A percentile compares a stretch with the other conserved stretches of the same genome.
Conservation (phyloP, 2,888 invertebrate species). For the Sesia bembeciformis region DNA sequence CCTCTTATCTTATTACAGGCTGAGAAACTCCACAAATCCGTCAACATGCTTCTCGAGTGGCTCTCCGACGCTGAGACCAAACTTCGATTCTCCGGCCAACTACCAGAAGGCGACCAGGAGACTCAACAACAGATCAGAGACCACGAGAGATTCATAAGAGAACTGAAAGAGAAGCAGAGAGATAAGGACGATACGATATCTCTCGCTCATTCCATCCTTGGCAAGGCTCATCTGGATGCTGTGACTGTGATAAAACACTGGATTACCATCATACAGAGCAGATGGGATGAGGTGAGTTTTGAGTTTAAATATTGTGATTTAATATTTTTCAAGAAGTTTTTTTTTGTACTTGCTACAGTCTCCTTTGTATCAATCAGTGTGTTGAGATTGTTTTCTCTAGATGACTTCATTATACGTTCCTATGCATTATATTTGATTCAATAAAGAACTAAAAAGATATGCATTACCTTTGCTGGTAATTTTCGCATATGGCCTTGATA, state of each 20-base stretch:
- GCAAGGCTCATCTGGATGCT: conserved; percentile 97
- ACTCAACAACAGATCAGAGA: conserved; percentile 88
- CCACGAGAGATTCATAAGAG: conserved; percentile 88
- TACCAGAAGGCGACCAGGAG: conserved; percentile 93
- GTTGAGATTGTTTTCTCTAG: too few relatives aligned
- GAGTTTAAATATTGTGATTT: background rate
- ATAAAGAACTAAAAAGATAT: too few relatives aligned
- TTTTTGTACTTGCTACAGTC: too few relatives aligned
- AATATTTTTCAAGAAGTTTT: too few relatives aligned
- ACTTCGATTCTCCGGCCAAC: conserved; percentile 91
- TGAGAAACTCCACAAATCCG: conserved; percentile 92
- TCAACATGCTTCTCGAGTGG: conserved; percentile 97
- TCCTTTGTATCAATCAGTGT: too few relatives aligned
- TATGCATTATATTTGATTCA: too few relatives aligned
- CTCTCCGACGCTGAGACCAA: conserved; percentile 96
- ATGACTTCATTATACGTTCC: too few relatives aligned
- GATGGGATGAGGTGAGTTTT: conserved; percentile 91
- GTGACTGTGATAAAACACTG: conserved; percentile 99
- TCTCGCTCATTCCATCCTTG: conserved; percentile 90
- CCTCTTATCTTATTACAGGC: conserved; percentile 70
- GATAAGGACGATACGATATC: conserved; percentile 91
- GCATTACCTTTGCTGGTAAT: too few relatives aligned
- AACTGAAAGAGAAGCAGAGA: conserved; percentile 86
- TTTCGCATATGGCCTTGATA: too few relatives aligned
- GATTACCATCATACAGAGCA: conserved; percentile 96